Conservation (phyloP, 2,797 vertebrate species). For the Poeciliopsis presidionis region DNA sequence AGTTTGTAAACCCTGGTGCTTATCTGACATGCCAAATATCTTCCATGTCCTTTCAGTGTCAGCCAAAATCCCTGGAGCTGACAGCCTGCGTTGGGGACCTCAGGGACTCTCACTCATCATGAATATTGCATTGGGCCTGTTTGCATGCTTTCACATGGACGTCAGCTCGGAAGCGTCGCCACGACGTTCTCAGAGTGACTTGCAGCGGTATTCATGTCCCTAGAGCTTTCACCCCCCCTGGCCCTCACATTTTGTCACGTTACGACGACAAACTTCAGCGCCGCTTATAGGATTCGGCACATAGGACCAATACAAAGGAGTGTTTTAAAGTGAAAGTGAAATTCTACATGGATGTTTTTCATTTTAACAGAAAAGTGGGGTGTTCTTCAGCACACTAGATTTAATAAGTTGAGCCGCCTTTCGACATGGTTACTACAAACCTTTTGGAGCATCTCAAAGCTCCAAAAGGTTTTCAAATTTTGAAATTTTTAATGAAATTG, state of each 20-base stretch:
- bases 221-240: not conserved
- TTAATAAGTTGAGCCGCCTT: not conserved
- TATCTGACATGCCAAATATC: conserved; percentile 72
- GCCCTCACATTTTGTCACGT: not conserved
- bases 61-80: conserved; percentile 68
- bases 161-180: conserved; percentile 23
- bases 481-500: not conserved
- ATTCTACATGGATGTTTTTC: too few species aligned
- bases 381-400: not conserved
- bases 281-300: too few species aligned
- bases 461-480: not conserved
- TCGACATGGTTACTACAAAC: not conserved
- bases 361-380: not conserved
- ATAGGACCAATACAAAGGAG: not conserved
- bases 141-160: conserved; percentile 54
- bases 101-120: conserved; percentile 65
- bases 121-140: conserved; percentile 70
- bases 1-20: conserved; percentile 64
- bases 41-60: conserved; percentile 71
- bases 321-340: not conserved
- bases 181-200: not conserved
- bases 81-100: conserved; percentile 63
- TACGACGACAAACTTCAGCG: not conserved
- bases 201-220: not conserved
- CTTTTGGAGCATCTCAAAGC: not conserved